Base-by-base conservation (phyloP, 2,113 vertebrate species). In the Nettapus auritus region DNA sequence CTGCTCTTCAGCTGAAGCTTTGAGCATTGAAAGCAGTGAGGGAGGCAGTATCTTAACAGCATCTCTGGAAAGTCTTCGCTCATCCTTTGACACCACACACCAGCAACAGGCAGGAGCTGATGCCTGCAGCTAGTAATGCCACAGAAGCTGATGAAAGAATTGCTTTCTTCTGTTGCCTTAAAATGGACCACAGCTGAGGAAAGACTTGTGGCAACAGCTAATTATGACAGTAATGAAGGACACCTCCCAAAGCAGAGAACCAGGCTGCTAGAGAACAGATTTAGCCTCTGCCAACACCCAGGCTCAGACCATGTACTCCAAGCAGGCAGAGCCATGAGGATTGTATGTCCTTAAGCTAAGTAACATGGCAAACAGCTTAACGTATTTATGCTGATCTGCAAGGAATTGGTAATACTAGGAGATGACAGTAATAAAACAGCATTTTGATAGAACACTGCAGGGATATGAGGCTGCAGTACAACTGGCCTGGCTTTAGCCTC, bases 321-420 rank as follows among this genome's bases (percentile, higher is more conserved):
- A 77, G 59, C 29, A 64, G 7, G 26, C 36, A 55, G 9, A 89
- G 60, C 31, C 81, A 70, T 2, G 6, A 74, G 31, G 46, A 77
- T 3, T 64, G 5, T 33, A 21, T 4, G 14, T 69, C 33, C 64
- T 50, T 53, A 31, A 48, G 36, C 44, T 21, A 29, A 89, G 23
- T 28, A 82, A 48, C 29, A 66, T n/a, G 73, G 63, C 56, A 92
- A 64, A 62, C 55, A 92, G 63, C 18, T 70, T 44, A 36, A 46
- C 1, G 5, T 31, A 23, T 42, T 87, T 55, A 20, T 20, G 46
- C 3, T 64, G 75, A 53, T 19, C 53, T 0, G 0, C 23, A 40
- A 76, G 26, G 23, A 90, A 73, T 4, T 73, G 42, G 68, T 89
- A 36, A 36, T 33, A 52, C 3, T 56, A n/a, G 11, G 81, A 75